These are phyloP conservation scores for Tenthredo livida DNA, from an alignment of 2,888 invertebrate genomes.

Conservation along the genomic window DNA sequence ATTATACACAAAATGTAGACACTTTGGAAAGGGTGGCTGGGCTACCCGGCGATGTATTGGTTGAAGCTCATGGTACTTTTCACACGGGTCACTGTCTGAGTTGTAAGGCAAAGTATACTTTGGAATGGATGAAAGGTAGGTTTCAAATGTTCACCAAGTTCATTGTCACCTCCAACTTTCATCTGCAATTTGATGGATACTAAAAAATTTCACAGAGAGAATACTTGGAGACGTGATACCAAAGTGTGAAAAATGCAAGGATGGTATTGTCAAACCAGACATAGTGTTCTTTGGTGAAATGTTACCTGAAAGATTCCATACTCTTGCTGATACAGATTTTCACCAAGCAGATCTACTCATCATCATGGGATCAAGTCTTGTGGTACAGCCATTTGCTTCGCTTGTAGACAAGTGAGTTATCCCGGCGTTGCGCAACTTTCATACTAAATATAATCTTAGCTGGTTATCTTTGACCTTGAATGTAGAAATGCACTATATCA, in stretches of 20 bases:
- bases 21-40: slow-evolving; percentile 93
- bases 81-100: slow-evolving; percentile 91
- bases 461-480: neutral
- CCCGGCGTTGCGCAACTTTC: neutral
- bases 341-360: slow-evolving; percentile 93
- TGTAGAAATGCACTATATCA: neutral
- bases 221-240: slow-evolving; percentile 88
- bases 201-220: slow-evolving; percentile 80
- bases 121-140: slow-evolving; percentile 93
- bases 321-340: slow-evolving; percentile 87
- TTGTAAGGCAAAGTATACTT: slow-evolving; percentile 86
- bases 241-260: slow-evolving; percentile 86
- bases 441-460: neutral
- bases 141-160: neutral
- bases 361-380: slow-evolving; percentile 96
- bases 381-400: slow-evolving; percentile 96
- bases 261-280: slow-evolving; percentile 94
- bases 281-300: slow-evolving; percentile 98
- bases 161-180: neutral
- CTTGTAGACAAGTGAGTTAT: slow-evolving; percentile 86
- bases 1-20: slow-evolving; percentile 96
- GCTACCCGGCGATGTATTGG: slow-evolving; percentile 89
- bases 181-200: neutral
- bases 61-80: slow-evolving; percentile 98
- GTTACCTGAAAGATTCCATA: slow-evolving; percentile 89